Evolutionary conservation across 2,797 vertebrate genomes (phyloP), one percentile per base, ranked within the genome.

Genomic region (Epinephelus coioides): DNA sequence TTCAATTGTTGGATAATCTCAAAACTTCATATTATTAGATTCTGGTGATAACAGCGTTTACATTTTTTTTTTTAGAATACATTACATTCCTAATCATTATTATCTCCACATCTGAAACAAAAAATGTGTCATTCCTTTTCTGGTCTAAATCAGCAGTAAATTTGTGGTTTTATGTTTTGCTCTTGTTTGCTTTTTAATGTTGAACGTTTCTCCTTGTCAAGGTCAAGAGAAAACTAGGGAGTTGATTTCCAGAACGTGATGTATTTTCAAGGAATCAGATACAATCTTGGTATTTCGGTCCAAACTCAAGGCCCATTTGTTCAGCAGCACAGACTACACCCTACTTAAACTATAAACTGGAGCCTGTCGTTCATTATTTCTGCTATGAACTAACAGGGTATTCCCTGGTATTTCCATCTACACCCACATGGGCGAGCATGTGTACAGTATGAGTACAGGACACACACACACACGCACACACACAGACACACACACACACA

Each of bases 271-370:
- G 59, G 55, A 34, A 75, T 80, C 77, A 60, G 88, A 91, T 87
- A 81, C 66, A 81, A 90, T 88, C 84, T 86, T 73, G 50, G 60
- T 69, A 18, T 68, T 89, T 82, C 44, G 44, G 40, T 78, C 43
- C 64, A 85, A 84, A 70, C 49, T 57, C 21, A 13, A 73, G 83
- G 73, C 47, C 66, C 62, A 78, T 88, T 89, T 83, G 62, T 81
- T 87, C 23, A n/a, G 64, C 21, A 27, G 64, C 21, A 27, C 60
- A 63, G 74, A 47, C 83, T 71, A 77, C 73, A 51, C 84, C 73
- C 89, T 78, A 49, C 21, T 83, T 50, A 50, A 81, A 81, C 49
- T 43, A 69, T 57, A 43, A 75, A 44, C 79, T 62, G 76, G 69
- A 83, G 72, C 17, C 78, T 69, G 47, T 61, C 54, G 67, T 43